Percentiles rank a stretch among this genome's conserved stretches.
Evolutionary conservation across 2,797 vertebrate species (phyloP).

Genomic region (Acrossocheilus fasciatus): DNA sequence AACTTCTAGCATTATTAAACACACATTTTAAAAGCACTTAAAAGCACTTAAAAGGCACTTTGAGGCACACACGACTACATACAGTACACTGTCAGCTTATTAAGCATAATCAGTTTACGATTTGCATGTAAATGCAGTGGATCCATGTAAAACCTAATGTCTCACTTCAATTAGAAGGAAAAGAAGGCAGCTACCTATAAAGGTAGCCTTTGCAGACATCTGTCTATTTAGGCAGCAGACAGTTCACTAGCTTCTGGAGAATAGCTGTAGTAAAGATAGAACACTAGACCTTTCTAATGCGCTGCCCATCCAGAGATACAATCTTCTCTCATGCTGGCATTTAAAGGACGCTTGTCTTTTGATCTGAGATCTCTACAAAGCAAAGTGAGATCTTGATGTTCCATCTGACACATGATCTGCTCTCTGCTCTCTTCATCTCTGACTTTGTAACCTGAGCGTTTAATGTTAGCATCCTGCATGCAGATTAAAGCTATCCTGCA

Average conservation of each 20-base stretch:
- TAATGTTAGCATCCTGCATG: conserved; percentile 42
- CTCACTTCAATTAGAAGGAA: not conserved
- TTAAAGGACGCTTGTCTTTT: conserved; percentile 53
- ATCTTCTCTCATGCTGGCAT: conserved; percentile 27
- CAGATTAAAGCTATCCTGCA: conserved; percentile 30
- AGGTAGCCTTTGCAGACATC: not conserved
- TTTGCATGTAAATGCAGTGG: not conserved
- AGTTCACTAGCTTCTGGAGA: not conserved
- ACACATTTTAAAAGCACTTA: not conserved
- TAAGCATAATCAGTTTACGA: not conserved
- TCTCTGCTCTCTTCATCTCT: conserved; percentile 42
- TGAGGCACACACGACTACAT: not conserved
- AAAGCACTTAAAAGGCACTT: not conserved
- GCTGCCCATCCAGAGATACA: conserved; percentile 11
- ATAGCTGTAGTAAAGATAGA: not conserved
- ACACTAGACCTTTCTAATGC: not conserved
- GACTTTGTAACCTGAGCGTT: conserved; percentile 47
- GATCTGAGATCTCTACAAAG: conserved; percentile 52
- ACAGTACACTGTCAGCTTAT: not conserved
- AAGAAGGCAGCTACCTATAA: not conserved
- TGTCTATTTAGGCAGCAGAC: not conserved
- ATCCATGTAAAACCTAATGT: not conserved
- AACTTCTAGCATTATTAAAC: not conserved
- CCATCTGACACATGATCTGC: conserved; percentile 40
- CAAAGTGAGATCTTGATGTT: conserved; percentile 51